Conservation (phyloP, 2,797 vertebrate genomes). For the Chrysocyon brachyurus region DNA sequence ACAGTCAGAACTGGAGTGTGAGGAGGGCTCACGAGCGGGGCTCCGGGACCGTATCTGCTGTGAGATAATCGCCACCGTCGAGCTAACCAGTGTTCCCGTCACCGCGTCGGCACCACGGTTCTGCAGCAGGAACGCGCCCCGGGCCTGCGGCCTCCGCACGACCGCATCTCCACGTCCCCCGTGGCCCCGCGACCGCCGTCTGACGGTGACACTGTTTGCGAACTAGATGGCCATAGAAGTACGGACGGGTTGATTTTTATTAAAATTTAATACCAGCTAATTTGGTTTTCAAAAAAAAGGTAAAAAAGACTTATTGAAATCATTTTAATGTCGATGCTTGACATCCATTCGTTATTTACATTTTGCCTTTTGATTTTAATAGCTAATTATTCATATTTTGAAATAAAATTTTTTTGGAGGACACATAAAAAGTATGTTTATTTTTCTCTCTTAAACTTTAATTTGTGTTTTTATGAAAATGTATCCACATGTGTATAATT, state of each 20-base stretch:
- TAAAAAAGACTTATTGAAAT: not conserved
- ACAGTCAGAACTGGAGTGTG: not conserved
- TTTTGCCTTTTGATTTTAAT: not conserved
- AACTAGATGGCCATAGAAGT: no score
- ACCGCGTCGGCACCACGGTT: no score
- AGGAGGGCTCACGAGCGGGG: fast-evolving
- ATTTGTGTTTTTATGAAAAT: not conserved
- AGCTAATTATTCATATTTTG: not conserved
- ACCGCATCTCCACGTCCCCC: fast-evolving
- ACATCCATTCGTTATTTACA: not conserved
- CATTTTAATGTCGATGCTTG: not conserved
- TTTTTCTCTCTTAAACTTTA: not conserved
- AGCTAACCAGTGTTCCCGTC: no score
- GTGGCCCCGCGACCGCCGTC: fast-evolving
- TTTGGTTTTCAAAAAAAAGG: not conserved
- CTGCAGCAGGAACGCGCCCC: no score
- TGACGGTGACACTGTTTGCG: fast-evolving
- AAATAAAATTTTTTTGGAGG: not conserved
- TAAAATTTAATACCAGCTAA: not conserved
- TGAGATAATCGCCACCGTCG: not conserved
- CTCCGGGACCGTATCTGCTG: fast-evolving
- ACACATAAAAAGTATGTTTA: not conserved
- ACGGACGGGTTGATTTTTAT: not conserved
- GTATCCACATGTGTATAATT: not conserved
- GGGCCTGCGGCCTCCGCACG: no score